Evolutionary conservation across 2,797 vertebrate genomes (phyloP).

Genomic region (Ptychobarbus kaznakovi): DNA sequence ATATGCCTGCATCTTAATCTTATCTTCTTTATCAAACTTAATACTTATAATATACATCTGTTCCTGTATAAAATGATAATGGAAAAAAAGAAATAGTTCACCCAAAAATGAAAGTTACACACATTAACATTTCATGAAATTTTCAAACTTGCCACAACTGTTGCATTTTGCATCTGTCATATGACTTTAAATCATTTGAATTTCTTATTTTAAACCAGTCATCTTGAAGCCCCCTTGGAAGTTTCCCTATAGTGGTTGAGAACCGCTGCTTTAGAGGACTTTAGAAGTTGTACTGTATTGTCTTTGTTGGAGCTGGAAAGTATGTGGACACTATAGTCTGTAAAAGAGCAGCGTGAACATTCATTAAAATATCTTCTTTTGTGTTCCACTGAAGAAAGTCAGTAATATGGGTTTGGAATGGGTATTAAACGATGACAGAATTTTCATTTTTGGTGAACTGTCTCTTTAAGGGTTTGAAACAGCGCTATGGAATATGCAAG

Average conservation of each 20-base stretch:
- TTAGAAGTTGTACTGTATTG: neutral
- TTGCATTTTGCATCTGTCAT: neutral
- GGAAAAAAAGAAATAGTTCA: conserved; percentile 63
- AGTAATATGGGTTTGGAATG: neutral
- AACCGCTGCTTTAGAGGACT: neutral
- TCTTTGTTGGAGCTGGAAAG: neutral
- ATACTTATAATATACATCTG: conserved; percentile 69
- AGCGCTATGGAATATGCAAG: neutral
- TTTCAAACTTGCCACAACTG: neutral
- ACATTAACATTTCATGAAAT: too few relatives aligned
- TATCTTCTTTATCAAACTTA: conserved; percentile 67
- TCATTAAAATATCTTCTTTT: neutral
- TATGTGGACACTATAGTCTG: neutral
- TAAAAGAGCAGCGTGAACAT: neutral
- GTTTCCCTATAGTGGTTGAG: neutral
- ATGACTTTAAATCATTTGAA: neutral
- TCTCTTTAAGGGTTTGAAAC: conserved; percentile 4
- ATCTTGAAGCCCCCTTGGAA: neutral
- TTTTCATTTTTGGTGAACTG: conserved; percentile 13
- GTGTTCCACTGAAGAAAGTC: neutral
- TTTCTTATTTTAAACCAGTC: conserved; percentile 1
- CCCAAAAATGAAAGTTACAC: conserved; percentile 64
- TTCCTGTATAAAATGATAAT: conserved; percentile 80
- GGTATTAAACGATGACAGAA: neutral
- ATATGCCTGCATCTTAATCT: conserved; percentile 62